These are phyloP conservation scores for Engraulis encrasicolus DNA, from an alignment of 2,113 vertebrate genomes.

Conservation along the genomic window DNA sequence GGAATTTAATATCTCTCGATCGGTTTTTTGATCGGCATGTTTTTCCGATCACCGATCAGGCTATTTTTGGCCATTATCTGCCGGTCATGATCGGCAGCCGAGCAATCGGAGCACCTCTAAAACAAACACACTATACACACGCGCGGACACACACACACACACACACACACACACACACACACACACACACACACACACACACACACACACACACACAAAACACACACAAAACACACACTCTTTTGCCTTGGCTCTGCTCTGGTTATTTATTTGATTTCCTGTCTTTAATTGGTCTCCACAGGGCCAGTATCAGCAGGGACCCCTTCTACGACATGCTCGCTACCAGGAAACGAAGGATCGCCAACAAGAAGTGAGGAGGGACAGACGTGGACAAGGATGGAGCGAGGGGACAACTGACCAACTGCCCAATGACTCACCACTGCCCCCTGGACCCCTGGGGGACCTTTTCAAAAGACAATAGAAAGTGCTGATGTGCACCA, in stretches of 20 bases:
- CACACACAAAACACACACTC: constrained; percentile 31
- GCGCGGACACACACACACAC: constrained; percentile 33
- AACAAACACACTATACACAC: no score
- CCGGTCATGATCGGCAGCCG: no score
- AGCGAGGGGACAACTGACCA: no score
- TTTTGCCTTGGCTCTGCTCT: constrained; percentile 25
- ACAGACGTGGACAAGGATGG: no score
- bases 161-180: constrained; percentile 25
- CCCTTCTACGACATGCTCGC: constrained; percentile 99
- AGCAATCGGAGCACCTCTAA: no score
- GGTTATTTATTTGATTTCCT: constrained; percentile 59
- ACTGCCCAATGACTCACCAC: background rate
- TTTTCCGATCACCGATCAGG: no score
- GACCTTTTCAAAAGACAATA: no score
- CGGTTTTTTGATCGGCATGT: no score
- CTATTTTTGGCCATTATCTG: no score
- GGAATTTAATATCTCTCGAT: no score
- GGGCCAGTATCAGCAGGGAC: constrained; percentile 95
- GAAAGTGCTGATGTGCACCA: no score
- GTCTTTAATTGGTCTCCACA: constrained; percentile 70
- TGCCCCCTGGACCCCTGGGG: background rate
- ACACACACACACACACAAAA: background rate
- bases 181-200: background rate
- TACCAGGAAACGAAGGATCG: constrained; percentile 90
- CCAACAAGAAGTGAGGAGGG: constrained; percentile 91